Evolutionary conservation across 2,888 invertebrate species (phyloP).

Genomic region (Torymus texanus): DNA sequence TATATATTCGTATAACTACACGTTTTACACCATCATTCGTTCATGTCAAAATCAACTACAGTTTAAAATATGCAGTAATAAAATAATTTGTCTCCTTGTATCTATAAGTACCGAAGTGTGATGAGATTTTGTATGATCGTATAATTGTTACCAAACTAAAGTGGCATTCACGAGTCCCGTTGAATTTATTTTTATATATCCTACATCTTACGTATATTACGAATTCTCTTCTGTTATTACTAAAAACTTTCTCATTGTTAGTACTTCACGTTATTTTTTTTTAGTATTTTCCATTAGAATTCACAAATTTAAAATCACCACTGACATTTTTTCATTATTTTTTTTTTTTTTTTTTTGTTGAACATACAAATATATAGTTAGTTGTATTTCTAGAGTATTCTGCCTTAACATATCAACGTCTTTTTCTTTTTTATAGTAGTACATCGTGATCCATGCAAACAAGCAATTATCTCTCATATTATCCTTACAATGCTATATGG

Average conservation of each 20-base stretch:
- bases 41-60: neutral
- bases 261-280: slow-evolving; percentile 11
- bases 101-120: slow-evolving; percentile 20
- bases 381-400: slow-evolving; percentile 30
- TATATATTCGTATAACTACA: slow-evolving; percentile 26
- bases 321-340: slow-evolving; percentile 18
- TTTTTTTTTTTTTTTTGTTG: slow-evolving; percentile 17
- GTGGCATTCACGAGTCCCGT: slow-evolving; percentile 14
- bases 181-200: slow-evolving; percentile 25
- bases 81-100: slow-evolving; percentile 34
- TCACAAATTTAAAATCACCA: slow-evolving; percentile 22
- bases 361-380: slow-evolving; percentile 48
- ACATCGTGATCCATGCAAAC: slow-evolving; percentile 30
- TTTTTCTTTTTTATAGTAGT: neutral
- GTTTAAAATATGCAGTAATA: slow-evolving; percentile 14
- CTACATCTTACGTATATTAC: slow-evolving; percentile 14
- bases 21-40: slow-evolving; percentile 22
- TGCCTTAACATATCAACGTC: slow-evolving; percentile 29
- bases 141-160: neutral
- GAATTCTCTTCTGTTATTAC: neutral
- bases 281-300: neutral
- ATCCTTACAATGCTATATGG: slow-evolving; percentile 12
- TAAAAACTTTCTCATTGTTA: slow-evolving; percentile 40
- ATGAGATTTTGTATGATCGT: slow-evolving; percentile 4
- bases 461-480: slow-evolving; percentile 16